A percentile compares a stretch with the other conserved stretches of the same genome.
Conservation (phyloP, 2,797 vertebrate species). For the Eutrigla gurnardus region DNA sequence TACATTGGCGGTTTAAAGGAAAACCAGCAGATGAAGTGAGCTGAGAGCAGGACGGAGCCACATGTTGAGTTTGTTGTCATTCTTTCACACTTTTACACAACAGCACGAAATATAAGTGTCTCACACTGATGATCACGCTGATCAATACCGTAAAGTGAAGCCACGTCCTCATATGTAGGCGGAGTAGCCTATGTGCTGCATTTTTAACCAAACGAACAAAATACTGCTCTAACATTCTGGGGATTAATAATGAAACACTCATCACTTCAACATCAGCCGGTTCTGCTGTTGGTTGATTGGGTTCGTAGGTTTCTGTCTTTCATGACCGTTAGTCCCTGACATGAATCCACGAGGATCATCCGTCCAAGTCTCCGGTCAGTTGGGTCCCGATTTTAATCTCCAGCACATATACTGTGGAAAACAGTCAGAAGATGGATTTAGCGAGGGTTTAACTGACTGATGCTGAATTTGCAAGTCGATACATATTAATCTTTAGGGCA, state of each 20-base stretch:
- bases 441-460: background rate
- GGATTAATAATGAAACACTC: too few relatives aligned
- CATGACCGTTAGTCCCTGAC: too few relatives aligned
- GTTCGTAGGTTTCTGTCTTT: too few relatives aligned
- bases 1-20: slow-evolving; percentile 18
- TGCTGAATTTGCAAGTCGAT: background rate
- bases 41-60: slow-evolving; percentile 1
- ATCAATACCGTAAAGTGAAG: too few relatives aligned
- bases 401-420: too few relatives aligned
- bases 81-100: slow-evolving; percentile 1
- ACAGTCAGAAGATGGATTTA: background rate
- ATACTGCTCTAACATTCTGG: too few relatives aligned
- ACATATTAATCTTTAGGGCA: background rate
- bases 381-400: background rate
- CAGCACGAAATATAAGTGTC: background rate
- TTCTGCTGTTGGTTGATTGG: background rate
- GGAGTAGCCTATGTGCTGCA: too few relatives aligned
- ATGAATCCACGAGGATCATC: background rate
- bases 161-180: too few relatives aligned
- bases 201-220: too few relatives aligned
- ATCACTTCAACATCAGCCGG: too few relatives aligned
- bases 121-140: too few relatives aligned
- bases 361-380: background rate
- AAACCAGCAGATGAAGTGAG: slow-evolving; percentile 21
- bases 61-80: background rate